These are phyloP conservation scores for Isotomurus palustris DNA, from an alignment of 2,888 invertebrate species.

Conservation along the genomic window DNA sequence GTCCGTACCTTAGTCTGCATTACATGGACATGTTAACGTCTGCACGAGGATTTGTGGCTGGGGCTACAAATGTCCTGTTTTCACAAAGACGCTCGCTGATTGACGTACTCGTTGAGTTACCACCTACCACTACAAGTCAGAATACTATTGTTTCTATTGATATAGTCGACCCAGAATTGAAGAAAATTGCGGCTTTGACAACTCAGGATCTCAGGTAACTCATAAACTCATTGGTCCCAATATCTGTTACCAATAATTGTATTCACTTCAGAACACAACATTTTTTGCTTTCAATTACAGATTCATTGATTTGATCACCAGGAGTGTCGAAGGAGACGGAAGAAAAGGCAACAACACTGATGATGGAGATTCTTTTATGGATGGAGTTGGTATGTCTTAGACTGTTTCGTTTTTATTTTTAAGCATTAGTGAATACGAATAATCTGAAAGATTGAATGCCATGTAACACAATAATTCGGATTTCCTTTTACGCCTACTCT, in stretches of 20 bases:
- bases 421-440: too few species aligned
- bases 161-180: conserved; percentile 70
- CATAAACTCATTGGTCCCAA: too few species aligned
- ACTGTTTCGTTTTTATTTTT: too few species aligned
- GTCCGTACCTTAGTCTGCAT: conserved; percentile 92
- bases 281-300: too few species aligned
- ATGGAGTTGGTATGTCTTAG: too few species aligned
- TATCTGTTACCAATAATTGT: too few species aligned
- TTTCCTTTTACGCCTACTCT: too few species aligned
- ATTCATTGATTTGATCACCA: conserved; percentile 96
- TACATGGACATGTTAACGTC: conserved; percentile 88
- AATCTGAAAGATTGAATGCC: too few species aligned
- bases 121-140: conserved; percentile 71
- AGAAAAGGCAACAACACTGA: conserved; percentile 49
- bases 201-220: conserved; percentile 92
- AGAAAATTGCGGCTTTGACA: conserved; percentile 77
- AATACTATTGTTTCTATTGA: too few species aligned
- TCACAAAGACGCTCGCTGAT: conserved; percentile 89
- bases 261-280: too few species aligned
- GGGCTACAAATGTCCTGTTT: conserved; percentile 98
- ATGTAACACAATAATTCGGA: too few species aligned
- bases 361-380: conserved; percentile 63
- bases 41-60: conserved; percentile 68
- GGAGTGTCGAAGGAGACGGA: conserved; percentile 65
- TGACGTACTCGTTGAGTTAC: conserved; percentile 87